Percentiles rank a stretch among this genome's conserved stretches.
Conservation (phyloP, 1,140 invertebrate genomes). For the Bombus vancouverensis region DNA sequence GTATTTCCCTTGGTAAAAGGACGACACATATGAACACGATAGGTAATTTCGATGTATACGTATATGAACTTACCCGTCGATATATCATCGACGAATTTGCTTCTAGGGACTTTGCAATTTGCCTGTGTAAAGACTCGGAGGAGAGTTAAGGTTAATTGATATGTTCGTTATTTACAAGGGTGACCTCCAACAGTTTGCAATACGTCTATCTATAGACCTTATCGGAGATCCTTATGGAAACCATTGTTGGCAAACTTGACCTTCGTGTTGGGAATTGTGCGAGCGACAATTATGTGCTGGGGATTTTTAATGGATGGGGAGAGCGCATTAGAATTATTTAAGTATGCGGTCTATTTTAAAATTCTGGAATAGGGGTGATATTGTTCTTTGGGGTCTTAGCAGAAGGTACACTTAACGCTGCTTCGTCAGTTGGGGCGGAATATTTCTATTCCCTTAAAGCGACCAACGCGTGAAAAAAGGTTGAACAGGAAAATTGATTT, state of each 20-base stretch:
- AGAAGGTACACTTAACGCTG: too few relatives aligned
- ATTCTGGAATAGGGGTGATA: too few relatives aligned
- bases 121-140: constrained; percentile 1
- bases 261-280: neutral
- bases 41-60: neutral
- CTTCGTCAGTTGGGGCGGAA: too few relatives aligned
- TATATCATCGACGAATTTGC: neutral
- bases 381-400: neutral
- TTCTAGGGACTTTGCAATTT: neutral
- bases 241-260: constrained; percentile 7
- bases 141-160: constrained; percentile 1
- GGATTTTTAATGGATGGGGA: neutral
- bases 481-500: too few relatives aligned
- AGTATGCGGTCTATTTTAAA: too few relatives aligned
- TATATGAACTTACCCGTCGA: neutral
- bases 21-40: neutral
- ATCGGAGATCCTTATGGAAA: neutral
- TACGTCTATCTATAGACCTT: neutral
- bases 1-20: neutral
- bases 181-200: neutral
- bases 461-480: too few relatives aligned
- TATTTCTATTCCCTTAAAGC: too few relatives aligned
- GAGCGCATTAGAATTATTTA: too few relatives aligned
- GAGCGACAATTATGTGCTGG: neutral
- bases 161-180: constrained; percentile 21